Percentiles rank a stretch among this genome's conserved stretches.
These are phyloP conservation scores for Mercenaria mercenaria DNA, from an alignment of 1,140 invertebrate species.

Conservation along the genomic window DNA sequence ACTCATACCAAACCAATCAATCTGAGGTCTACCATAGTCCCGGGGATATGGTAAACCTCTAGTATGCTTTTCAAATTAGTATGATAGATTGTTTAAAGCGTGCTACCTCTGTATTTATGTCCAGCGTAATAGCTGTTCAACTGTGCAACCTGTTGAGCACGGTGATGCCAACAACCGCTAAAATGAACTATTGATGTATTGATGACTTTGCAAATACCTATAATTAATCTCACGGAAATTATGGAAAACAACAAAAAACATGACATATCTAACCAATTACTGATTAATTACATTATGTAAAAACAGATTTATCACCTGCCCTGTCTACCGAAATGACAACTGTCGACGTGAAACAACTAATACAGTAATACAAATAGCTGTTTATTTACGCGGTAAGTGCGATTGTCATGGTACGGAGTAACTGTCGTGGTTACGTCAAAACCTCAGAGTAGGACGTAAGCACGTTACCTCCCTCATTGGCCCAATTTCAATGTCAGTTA, in stretches of 20 bases:
- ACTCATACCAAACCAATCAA: too few relatives aligned
- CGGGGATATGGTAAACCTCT: too few relatives aligned
- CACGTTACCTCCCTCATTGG: constrained; percentile 22
- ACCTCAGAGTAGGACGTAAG: constrained; percentile 32
- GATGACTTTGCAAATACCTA: background rate
- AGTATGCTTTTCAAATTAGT: too few relatives aligned
- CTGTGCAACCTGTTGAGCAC: too few relatives aligned
- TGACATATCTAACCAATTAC: background rate
- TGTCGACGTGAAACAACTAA: background rate
- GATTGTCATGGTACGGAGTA: constrained; percentile 6
- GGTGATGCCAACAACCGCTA: too few relatives aligned
- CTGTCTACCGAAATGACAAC: background rate
- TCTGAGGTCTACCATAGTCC: too few relatives aligned
- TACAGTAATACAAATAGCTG: background rate
- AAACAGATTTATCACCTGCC: constrained; percentile 6
- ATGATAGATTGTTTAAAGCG: too few relatives aligned
- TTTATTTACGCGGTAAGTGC: background rate
- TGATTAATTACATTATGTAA: background rate
- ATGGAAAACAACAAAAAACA: background rate
- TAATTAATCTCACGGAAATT: background rate
- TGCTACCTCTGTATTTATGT: too few relatives aligned
- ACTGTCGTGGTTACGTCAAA: constrained; percentile 4
- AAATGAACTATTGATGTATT: background rate
- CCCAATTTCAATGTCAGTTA: background rate
- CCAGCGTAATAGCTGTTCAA: too few relatives aligned